These are phyloP conservation scores for Syrmaticus mikado DNA, from an alignment of 2,113 vertebrate species.

Conservation along the genomic window DNA sequence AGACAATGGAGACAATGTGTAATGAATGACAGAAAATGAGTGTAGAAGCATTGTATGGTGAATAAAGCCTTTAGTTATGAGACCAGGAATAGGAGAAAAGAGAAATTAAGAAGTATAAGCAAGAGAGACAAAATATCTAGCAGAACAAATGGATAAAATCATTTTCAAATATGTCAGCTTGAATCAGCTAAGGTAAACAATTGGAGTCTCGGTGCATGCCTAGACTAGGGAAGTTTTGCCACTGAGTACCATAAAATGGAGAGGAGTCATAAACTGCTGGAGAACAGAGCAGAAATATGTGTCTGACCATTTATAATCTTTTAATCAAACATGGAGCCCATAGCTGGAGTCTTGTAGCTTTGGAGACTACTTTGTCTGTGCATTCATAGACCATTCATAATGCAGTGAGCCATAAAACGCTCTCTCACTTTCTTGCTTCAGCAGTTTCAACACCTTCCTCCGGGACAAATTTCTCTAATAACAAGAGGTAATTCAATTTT, in stretches of 20 bases:
- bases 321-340: slow-evolving; percentile 70
- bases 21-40: slow-evolving; percentile 41
- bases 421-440: slow-evolving; percentile 77
- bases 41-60: slow-evolving; percentile 47
- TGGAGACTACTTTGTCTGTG: slow-evolving; percentile 55
- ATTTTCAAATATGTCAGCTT: slow-evolving; percentile 55
- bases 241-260: slow-evolving; percentile 56
- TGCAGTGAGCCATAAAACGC: slow-evolving; percentile 69
- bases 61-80: slow-evolving; percentile 77
- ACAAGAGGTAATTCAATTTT: slow-evolving; percentile 79
- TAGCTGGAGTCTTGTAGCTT: slow-evolving; percentile 34
- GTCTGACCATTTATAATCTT: slow-evolving; percentile 70
- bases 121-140: slow-evolving; percentile 57
- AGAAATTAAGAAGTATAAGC: slow-evolving; percentile 68
- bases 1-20: slow-evolving; percentile 43
- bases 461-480: slow-evolving; percentile 78
- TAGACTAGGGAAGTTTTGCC: slow-evolving; percentile 54
- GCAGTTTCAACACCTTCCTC: slow-evolving; percentile 66
- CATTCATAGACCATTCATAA: slow-evolving; percentile 43
- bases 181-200: slow-evolving; percentile 73
- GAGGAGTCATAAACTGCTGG: slow-evolving; percentile 66
- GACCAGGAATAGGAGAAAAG: slow-evolving; percentile 67
- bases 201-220: slow-evolving; percentile 33
- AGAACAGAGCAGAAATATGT: slow-evolving; percentile 72
- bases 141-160: slow-evolving; percentile 70